Conservation (phyloP, 2,113 vertebrate species). For the Corythornis cristatus region DNA sequence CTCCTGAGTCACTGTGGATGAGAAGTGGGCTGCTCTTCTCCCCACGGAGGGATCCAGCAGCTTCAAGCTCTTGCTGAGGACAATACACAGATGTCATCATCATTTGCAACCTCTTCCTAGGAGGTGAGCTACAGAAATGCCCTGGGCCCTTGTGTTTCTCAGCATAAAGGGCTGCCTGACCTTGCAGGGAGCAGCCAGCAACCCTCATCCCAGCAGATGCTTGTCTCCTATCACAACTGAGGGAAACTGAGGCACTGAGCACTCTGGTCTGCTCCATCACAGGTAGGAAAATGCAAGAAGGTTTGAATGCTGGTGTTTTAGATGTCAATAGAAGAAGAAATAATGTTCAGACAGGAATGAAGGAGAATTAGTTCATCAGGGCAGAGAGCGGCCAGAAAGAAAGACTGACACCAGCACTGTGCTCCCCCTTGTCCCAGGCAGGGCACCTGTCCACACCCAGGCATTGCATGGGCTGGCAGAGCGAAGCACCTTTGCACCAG, state of each 20-base stretch:
- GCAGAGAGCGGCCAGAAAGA: background rate
- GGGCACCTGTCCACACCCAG: background rate
- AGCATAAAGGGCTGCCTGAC: background rate
- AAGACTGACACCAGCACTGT: background rate
- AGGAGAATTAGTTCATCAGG: background rate
- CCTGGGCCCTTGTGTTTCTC: background rate
- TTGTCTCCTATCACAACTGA: background rate
- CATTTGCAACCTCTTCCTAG: background rate
- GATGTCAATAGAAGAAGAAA: background rate
- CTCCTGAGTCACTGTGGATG: background rate
- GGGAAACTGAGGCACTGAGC: background rate
- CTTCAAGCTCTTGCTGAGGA: background rate
- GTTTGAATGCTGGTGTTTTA: background rate
- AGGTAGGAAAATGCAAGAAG: background rate
- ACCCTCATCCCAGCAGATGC: background rate
- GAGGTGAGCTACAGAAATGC: background rate
- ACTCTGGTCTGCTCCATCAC: background rate
- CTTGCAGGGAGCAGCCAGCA: background rate
- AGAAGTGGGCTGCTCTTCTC: background rate
- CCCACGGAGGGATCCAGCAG: background rate
- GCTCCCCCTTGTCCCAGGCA: background rate
- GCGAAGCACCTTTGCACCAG: background rate
- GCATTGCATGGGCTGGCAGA: background rate
- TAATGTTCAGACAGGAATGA: background rate
- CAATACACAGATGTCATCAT: background rate